A percentile compares a stretch with the other conserved stretches of the same genome.
phyloP scores from a whole-genome alignment of 2,113 vertebrate genomes.

The Pygoscelis adeliae region DNA sequence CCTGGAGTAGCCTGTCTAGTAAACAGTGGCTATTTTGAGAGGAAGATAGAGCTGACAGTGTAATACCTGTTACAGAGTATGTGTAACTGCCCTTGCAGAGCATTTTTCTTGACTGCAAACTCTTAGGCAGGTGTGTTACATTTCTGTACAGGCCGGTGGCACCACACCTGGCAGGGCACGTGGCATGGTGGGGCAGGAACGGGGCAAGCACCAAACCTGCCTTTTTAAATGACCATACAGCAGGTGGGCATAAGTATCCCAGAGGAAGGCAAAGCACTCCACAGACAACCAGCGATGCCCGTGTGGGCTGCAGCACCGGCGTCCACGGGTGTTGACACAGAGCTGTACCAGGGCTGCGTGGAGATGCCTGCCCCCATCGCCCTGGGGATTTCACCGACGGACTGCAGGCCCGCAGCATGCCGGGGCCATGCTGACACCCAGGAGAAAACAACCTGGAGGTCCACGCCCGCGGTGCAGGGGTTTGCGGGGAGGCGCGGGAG shows the following conservation, averaged over 20 bases:
- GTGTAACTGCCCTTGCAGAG: neutral
- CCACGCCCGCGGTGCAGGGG: accelerated
- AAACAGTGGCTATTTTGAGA: neutral
- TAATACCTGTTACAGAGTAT: accelerated
- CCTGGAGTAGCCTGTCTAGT: too few species aligned
- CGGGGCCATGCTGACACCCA: neutral
- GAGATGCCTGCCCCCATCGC: too few species aligned
- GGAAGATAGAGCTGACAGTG: neutral
- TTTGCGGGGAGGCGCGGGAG: neutral
- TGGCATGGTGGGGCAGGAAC: neutral
- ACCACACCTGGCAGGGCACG: accelerated
- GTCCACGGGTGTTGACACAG: accelerated
- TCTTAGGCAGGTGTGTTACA: accelerated
- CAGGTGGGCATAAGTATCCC: neutral
- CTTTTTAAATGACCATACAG: accelerated
- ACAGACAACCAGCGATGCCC: accelerated
- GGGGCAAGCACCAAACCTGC: neutral
- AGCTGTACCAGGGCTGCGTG: neutral
- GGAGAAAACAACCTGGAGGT: neutral
- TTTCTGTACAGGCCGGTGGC: neutral
- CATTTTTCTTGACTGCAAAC: accelerated
- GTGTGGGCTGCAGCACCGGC: accelerated
- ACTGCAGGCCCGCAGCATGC: neutral
- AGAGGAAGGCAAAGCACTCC: neutral
- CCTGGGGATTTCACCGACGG: accelerated